A percentile compares a stretch with the other conserved stretches of the same genome.
These are phyloP conservation scores for Ancistrus triradiatus DNA, from an alignment of 2,113 vertebrate genomes.

Conservation along the genomic window DNA sequence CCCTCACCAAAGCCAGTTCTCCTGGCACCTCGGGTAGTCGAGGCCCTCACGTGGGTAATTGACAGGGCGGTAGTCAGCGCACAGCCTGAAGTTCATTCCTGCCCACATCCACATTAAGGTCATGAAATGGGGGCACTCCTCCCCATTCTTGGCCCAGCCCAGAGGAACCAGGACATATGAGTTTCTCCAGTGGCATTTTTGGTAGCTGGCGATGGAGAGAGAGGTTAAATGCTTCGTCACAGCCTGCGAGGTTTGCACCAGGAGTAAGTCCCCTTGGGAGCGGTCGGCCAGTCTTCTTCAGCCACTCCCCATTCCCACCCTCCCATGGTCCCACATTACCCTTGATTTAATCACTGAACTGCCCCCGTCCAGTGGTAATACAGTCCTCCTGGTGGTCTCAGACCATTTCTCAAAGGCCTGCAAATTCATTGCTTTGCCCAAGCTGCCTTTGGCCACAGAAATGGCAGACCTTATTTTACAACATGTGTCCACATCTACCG, in stretches of 20 bases:
- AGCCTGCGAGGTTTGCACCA: neutral
- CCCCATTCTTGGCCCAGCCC: too few relatives aligned
- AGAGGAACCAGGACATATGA: too few relatives aligned
- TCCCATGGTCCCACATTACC: neutral
- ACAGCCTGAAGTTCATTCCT: too few relatives aligned
- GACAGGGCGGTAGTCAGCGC: too few relatives aligned
- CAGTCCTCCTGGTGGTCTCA: neutral
- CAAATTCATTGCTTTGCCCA: too few relatives aligned
- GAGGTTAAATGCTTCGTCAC: neutral
- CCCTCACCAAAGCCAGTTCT: too few relatives aligned
- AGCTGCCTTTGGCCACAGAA: neutral
- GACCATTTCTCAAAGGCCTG: neutral
- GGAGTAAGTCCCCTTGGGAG: too few relatives aligned
- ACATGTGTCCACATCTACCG: neutral
- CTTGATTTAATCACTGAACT: neutral
- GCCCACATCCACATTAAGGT: too few relatives aligned
- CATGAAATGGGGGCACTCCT: too few relatives aligned
- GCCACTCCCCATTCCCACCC: neutral
- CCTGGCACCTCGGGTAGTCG: too few relatives aligned
- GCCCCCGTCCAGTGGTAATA: neutral
- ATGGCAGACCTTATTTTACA: neutral
- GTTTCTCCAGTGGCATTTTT: neutral
- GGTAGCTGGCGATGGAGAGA: neutral
- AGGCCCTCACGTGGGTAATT: too few relatives aligned
- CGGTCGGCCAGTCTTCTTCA: neutral